Evolutionary conservation across 2,888 invertebrate genomes (phyloP), one percentile per base, ranked within the genome.

Genomic region (Scaptomyza cyrtandrae): DNA sequence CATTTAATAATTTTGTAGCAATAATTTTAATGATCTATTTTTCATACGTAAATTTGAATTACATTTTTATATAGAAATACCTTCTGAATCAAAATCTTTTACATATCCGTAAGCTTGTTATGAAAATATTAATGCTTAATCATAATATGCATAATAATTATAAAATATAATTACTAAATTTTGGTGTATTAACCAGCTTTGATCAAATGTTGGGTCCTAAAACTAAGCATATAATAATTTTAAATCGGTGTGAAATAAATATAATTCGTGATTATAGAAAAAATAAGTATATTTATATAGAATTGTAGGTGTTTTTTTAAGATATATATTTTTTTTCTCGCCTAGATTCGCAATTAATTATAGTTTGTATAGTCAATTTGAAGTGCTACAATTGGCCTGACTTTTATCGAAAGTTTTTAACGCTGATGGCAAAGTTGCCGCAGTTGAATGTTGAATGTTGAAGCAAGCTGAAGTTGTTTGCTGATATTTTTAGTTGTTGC

Each of bases 391-490:
- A 19, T 33, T 52, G 44, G 62, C 50, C 24, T 46, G 45, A 48
- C 50, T 71, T 53, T 41, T 31, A 19, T 41, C 24, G 41, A 52
- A 74, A 74, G 48, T 71, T 74, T 74, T 74, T 66, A 29, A 16
- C 41, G 46, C 46, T 58, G 55, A 54, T 58, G 50, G 31, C 14
- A 58, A 70, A 70, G 75, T 75, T 70, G 49, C 45, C 35, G 33
- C 19, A 57, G 55, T 14, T 27, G 54, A 14, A 14, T 43, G 35
- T n/a, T 31, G 52, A 19, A 19, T 39, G 48, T 35, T 33, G 53
- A 2, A 44, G 33, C 9, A 2, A 44, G 33, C 9, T 45, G 16
- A 4, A 13, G 50, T 6, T 70, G 49, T 13, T 13, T 63, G 62
- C 13, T 50, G 50, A 41, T 48, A 63, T 3, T 70, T 44, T 13